Percentiles rank a stretch among this genome's conserved stretches.
Evolutionary conservation across 2,797 vertebrate genomes (phyloP).

Genomic region (Coendou prehensilis): DNA sequence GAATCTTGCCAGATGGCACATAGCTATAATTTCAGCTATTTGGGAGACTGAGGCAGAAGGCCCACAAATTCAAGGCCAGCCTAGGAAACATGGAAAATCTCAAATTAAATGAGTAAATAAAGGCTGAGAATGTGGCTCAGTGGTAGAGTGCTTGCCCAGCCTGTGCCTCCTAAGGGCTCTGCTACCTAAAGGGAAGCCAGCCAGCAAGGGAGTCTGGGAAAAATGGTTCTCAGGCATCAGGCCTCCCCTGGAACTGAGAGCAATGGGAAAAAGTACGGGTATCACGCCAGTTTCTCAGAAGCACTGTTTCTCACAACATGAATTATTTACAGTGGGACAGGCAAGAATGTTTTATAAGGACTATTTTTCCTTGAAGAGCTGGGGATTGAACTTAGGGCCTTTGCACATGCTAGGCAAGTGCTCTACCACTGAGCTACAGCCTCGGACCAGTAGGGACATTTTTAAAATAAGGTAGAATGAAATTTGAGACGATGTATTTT

Average conservation of each 20-base stretch:
- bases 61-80: no score
- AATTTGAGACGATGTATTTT: not conserved
- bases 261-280: not conserved
- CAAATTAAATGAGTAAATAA: no score
- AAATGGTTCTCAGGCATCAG: not conserved
- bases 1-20: no score
- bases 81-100: no score
- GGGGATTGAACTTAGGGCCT: not conserved
- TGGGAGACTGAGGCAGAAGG: no score
- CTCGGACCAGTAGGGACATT: not conserved
- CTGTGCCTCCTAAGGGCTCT: not conserved
- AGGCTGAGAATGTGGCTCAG: no score
- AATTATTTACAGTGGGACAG: not conserved
- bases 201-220: not conserved
- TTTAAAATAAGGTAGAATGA: not conserved
- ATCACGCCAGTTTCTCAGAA: not conserved
- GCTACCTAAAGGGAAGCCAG: not conserved
- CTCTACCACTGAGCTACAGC: not conserved
- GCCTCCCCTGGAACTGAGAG: not conserved
- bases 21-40: no score
- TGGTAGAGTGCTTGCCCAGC: not conserved
- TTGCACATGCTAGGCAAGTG: not conserved
- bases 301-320: not conserved
- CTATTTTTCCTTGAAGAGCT: not conserved
- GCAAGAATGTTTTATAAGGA: not conserved